Percentiles rank a stretch among this genome's conserved stretches.
These are phyloP conservation scores for Gryllus longicercus DNA, from an alignment of 2,888 invertebrate species.

Conservation along the genomic window DNA sequence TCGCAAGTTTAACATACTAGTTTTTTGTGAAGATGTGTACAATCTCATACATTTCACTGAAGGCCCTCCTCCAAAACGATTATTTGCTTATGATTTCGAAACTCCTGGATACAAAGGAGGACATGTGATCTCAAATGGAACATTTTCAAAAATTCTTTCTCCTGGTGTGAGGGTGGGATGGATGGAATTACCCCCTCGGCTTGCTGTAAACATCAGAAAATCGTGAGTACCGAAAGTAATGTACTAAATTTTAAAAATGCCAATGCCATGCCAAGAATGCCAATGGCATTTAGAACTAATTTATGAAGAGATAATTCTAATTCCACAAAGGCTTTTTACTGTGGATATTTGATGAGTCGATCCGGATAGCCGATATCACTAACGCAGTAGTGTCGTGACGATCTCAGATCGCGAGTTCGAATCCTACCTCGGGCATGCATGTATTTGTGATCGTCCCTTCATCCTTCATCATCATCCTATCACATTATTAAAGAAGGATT, in stretches of 20 bases:
- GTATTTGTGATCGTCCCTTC: no score
- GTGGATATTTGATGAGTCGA: no score
- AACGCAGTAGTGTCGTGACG: no score
- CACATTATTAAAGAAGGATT: no score
- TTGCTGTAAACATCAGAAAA: slow-evolving; percentile 46
- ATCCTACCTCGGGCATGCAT: no score
- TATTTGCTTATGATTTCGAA: slow-evolving; percentile 50
- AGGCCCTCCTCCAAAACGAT: slow-evolving; percentile 49
- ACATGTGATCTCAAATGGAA: slow-evolving; percentile 60
- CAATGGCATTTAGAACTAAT: no score
- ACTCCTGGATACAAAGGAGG: slow-evolving; percentile 50
- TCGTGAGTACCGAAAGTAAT: slow-evolving; percentile 43
- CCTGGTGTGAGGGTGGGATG: slow-evolving; percentile 64
- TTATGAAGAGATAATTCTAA: no score
- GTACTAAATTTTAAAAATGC: not conserved
- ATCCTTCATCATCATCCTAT: no score
- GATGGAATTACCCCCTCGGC: slow-evolving; percentile 55
- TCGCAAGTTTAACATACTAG: slow-evolving; percentile 48
- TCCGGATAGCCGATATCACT: no score
- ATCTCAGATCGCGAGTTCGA: no score
- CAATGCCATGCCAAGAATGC: no score
- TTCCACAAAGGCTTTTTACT: no score
- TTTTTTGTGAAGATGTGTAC: slow-evolving; percentile 63
- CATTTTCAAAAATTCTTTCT: slow-evolving; percentile 62
- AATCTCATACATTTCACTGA: slow-evolving; percentile 55